phyloP scores from a whole-genome alignment of 2,797 vertebrate species.

The Poeciliopsis paucimaculata region DNA sequence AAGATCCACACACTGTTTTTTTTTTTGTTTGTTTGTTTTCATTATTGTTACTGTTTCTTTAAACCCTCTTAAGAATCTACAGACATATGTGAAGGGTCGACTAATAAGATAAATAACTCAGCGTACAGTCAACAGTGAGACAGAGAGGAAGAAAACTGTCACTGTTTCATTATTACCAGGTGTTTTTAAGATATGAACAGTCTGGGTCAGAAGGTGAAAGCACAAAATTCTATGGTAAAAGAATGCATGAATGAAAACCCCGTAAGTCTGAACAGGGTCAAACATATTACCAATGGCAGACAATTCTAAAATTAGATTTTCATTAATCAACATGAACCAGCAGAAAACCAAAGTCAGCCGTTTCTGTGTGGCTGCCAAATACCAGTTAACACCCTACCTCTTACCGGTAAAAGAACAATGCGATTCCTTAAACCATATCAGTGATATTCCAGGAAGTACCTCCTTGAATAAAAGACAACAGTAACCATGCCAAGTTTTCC shows the following conservation, averaged over 20 bases:
- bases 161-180: constrained; percentile 1
- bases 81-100: background rate
- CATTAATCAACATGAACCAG: background rate
- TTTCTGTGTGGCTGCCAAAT: background rate
- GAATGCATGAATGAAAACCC: background rate
- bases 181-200: constrained; percentile 9
- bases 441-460: constrained; percentile 46
- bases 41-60: background rate
- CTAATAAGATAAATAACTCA: constrained; percentile 3
- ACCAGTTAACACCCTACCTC: background rate
- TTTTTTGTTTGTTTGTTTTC: background rate
- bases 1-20: background rate
- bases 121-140: background rate
- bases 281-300: constrained; percentile 1
- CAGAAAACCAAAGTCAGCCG: background rate
- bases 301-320: background rate
- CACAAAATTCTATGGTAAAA: background rate
- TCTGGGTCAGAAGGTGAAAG: background rate
- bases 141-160: background rate
- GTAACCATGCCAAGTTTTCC: background rate
- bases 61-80: background rate
- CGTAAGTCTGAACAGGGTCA: background rate
- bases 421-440: constrained; percentile 8
- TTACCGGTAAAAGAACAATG: constrained; percentile 4
- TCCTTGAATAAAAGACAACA: constrained; percentile 27